These are phyloP conservation scores for Clarias pachynema DNA, from an alignment of 2,797 vertebrate species.

Conservation along the genomic window DNA sequence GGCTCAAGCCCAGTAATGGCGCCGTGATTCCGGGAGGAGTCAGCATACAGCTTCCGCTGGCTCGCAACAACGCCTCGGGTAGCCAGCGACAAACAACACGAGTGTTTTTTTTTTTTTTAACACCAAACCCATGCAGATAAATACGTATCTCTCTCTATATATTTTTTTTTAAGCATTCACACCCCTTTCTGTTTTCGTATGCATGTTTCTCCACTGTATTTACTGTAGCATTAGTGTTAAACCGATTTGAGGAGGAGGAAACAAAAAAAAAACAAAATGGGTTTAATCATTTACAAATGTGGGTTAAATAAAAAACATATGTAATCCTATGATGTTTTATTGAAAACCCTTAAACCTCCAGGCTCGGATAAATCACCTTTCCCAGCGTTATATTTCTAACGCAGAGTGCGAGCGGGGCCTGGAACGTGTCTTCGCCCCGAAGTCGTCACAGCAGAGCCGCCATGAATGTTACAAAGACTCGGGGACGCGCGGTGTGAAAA, in stretches of 20 bases:
- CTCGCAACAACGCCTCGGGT: conserved; percentile 58
- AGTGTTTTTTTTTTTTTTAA: no score
- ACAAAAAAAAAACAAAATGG: neutral
- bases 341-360: neutral
- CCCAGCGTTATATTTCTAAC: neutral
- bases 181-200: neutral
- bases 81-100: conserved; percentile 17
- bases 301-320: neutral
- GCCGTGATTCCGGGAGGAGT: conserved; percentile 75
- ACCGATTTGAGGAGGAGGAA: neutral
- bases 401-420: conserved; percentile 56
- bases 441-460: conserved; percentile 76
- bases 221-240: neutral
- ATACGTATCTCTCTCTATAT: neutral
- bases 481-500: conserved; percentile 71
- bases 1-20: conserved; percentile 72
- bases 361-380: neutral
- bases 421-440: conserved; percentile 65
- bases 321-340: neutral
- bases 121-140: neutral
- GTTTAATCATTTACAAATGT: neutral
- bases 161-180: neutral
- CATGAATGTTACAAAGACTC: conserved; percentile 76
- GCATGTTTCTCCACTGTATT: neutral
- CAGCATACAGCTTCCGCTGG: conserved; percentile 72